Base-by-base conservation (phyloP, 2,113 vertebrate genomes). In the Boulengeromyrus knoepffleri region DNA sequence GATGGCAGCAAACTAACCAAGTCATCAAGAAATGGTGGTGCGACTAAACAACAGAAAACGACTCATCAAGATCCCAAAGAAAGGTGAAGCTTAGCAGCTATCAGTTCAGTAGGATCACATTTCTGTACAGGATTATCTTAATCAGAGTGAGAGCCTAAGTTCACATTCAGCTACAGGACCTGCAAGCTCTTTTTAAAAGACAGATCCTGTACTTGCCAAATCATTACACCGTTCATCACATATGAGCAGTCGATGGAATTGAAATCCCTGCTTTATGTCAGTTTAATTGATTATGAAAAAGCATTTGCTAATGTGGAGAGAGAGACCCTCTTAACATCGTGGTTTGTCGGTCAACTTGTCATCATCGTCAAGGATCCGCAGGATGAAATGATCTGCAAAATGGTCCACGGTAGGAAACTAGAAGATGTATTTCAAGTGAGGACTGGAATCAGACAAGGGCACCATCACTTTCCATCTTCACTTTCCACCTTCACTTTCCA, bases 221-320 rank as follows among this genome's bases (percentile, higher is more conserved):
- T 83, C 17, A 45, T 45, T 8, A 45, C 15, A 83, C 39, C 8
- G 3, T 45, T 17, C 39, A 9, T 83, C 77, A 19, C 42, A 19
- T 42, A 42, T 39, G 74, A 80, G 36, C 77, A 83, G 77, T 83
- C 39, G 5, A 42, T 83, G 31, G 39, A 83, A 45, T 45, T 17
- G 39, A 45, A 83, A 19, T 83, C 13, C 19, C 42, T 45, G 31
- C 77, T 39, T 21, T 45, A 83, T 45, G 77, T 19, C 77, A 83
- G 19, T 83, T 83, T 83, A 39, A 83, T 83, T 83, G 77, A 83
- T 45, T 83, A 83, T 83, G 77, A 83, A 42, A 83, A 83, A 83
- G 19, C 15, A 42, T 42, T 21, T 83, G 36, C 15, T 24, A 83
- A 45, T 45, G 39, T 84, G 80, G 80, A 42, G 36, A 84, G 36